phyloP scores from a whole-genome alignment of 1,140 invertebrate species.

The Monochamus saltuarius region DNA sequence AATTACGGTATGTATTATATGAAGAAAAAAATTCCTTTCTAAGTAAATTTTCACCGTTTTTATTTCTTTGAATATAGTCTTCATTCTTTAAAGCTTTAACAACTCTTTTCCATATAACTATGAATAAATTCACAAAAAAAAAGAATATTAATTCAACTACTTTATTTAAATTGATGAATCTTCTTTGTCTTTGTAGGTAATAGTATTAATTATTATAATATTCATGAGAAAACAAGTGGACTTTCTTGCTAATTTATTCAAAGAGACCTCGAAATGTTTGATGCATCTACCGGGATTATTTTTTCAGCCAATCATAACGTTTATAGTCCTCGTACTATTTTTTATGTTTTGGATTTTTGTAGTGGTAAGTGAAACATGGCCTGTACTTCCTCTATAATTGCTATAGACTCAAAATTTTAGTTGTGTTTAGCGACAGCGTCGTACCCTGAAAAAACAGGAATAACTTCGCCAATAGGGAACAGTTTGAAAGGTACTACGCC shows the following conservation, averaged over 20 bases:
- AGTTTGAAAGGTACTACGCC: conserved; percentile 4
- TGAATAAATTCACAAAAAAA: too few relatives aligned
- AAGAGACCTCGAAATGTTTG: conserved; percentile 84
- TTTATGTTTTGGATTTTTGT: conserved; percentile 84
- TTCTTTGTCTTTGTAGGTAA: conserved; percentile 61
- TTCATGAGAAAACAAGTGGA: conserved; percentile 78
- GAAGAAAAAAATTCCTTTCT: background rate
- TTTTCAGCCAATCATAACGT: conserved; percentile 85
- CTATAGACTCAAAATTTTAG: conserved; percentile 43
- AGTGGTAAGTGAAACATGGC: conserved; percentile 62
- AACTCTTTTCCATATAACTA: too few relatives aligned
- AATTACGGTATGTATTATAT: conserved; percentile 67
- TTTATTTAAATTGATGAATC: background rate
- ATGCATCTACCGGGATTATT: conserved; percentile 81
- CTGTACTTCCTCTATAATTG: background rate
- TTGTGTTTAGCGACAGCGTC: conserved; percentile 62
- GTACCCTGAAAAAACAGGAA: conserved; percentile 43
- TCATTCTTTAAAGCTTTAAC: too few relatives aligned
- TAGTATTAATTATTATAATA: conserved; percentile 76
- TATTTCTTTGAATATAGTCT: background rate
- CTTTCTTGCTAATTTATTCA: conserved; percentile 79
- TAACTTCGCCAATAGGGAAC: conserved; percentile 15
- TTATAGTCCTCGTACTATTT: conserved; percentile 74
- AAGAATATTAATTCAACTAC: too few relatives aligned
- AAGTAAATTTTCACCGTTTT: background rate